A percentile compares a stretch with the other conserved stretches of the same genome.
Evolutionary conservation across 1,140 invertebrate genomes (phyloP).

Genomic region (Nylanderia fulva): DNA sequence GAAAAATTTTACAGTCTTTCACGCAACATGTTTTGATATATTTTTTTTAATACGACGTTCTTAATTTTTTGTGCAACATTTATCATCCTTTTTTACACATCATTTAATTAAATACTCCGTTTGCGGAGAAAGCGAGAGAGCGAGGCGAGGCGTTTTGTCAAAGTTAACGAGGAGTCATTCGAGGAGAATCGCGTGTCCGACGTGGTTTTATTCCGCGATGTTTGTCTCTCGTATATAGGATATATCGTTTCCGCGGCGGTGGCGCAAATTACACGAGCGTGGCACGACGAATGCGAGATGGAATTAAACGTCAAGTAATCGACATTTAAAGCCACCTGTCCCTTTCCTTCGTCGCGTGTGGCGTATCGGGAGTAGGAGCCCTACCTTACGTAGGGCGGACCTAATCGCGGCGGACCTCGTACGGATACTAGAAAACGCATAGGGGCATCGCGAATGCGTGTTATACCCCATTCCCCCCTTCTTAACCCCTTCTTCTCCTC

Average conservation of each 20-base stretch:
- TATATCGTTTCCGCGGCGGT: not conserved
- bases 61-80: not conserved
- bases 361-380: slow-evolving; percentile 22
- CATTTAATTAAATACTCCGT: not conserved
- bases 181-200: not conserved
- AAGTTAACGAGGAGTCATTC: not conserved
- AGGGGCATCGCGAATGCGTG: not conserved
- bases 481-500: not conserved
- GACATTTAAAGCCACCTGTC: slow-evolving; percentile 47
- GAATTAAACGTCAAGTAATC: slow-evolving; percentile 38
- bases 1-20: not conserved
- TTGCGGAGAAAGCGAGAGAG: not conserved
- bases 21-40: not conserved
- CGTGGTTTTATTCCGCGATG: not conserved
- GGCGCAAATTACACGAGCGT: slow-evolving; percentile 22
- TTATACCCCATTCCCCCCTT: not conserved
- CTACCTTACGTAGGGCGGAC: slow-evolving; percentile 28
- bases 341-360: not conserved
- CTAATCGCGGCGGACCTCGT: not conserved
- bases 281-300: not conserved
- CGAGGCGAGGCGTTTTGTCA: slow-evolving; percentile 7
- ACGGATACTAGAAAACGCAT: slow-evolving; percentile 33
- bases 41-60: not conserved
- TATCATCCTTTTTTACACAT: not conserved
- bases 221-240: slow-evolving; percentile 1